Conservation (phyloP, 2,888 invertebrate genomes). For the Synanthedon myopaeformis region DNA sequence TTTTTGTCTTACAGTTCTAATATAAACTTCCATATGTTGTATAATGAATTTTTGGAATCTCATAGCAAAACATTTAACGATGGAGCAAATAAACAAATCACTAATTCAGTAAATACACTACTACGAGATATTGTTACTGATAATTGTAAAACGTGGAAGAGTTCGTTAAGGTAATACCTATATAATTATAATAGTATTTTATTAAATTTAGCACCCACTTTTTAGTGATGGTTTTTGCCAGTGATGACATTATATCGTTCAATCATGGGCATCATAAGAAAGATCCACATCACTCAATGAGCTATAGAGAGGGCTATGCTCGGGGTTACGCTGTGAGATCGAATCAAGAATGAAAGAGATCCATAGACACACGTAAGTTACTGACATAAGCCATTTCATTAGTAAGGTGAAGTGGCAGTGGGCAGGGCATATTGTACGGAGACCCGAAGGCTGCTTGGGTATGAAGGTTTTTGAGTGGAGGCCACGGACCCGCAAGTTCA, state of each 20-base stretch:
- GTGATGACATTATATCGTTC: too few species aligned
- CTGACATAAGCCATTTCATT: too few species aligned
- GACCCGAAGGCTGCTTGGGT: too few species aligned
- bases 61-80: conserved; percentile 22
- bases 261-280: too few species aligned
- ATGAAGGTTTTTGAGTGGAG: too few species aligned
- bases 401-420: too few species aligned
- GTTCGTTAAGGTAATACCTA: conserved; percentile 27
- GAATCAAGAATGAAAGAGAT: too few species aligned
- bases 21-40: conserved; percentile 25
- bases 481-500: too few species aligned
- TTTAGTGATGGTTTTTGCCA: too few species aligned
- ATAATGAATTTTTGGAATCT: conserved; percentile 29
- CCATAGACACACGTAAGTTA: too few species aligned
- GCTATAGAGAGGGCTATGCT: not conserved
- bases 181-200: not conserved
- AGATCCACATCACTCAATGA: not conserved
- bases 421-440: too few species aligned
- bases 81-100: conserved; percentile 18
- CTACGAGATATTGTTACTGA: conserved; percentile 21
- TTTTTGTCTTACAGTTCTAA: conserved; percentile 35
- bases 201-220: not conserved
- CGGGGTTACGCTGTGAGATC: not conserved
- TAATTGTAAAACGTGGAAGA: conserved; percentile 34
- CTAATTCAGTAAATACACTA: conserved; percentile 20